Base-by-base conservation (phyloP, 2,888 invertebrate species). In the Encarsia formosa region DNA sequence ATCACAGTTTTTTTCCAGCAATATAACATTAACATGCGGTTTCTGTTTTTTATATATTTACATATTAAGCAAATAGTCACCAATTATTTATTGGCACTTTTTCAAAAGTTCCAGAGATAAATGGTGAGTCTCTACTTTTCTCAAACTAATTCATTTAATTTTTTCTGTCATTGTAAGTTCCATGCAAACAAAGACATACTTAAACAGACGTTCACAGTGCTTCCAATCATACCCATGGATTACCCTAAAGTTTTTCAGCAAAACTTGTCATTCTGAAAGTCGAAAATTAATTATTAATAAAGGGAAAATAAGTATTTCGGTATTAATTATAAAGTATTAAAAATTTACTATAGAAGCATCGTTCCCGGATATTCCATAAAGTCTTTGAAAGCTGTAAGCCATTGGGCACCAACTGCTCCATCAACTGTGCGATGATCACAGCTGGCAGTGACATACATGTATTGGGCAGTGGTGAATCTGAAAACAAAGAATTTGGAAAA, bases 361-460 rank as follows among this genome's bases (percentile, higher is more conserved):
- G 87, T 87, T 61, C 88, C 84, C 22, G 99, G 99, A 69, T 94
- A 88, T 76, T 98, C 96, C 60, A 99, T 77, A 70, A 85, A 87
- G 56, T 85, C 84, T 64, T 87, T 88, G 79, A 99, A 94, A 45
- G 87, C 87, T 66, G 87, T 81, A 68, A 99, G 81, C 96, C 96
- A 99, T 71, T 88, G 84, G 2, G 99, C 99, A 48, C 96, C 99
- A 4, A 99, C 89, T 61, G 98, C 98, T 42, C 99, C 99, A 75
- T 99, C 98, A 6, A 99, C 91, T 20, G 95, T 93, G 65, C 99
- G 82, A 75, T 99, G 99, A 77, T 99, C 99, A 66, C 93, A 93
- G 62, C 97, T 96, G 57, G 98, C 80, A 16, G 98, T 98, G 54
- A 96, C 95, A 35, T 84, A 84, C 78, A 98, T 83, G 69, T 87